phyloP scores from a whole-genome alignment of 2,888 invertebrate species.

The Platycheirus rosarum region DNA sequence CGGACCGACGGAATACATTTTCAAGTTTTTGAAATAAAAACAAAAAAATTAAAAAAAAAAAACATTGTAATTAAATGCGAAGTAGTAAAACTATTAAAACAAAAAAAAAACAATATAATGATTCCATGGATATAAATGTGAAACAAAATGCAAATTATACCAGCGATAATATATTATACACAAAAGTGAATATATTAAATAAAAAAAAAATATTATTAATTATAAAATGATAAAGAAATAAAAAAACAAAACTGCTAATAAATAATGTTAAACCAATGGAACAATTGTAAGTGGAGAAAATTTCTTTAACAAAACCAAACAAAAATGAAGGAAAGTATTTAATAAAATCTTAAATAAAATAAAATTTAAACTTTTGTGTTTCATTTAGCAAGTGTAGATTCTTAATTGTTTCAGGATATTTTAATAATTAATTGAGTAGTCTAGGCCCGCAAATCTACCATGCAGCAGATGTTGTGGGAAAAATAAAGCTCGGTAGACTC shows the following conservation, averaged over 20 bases:
- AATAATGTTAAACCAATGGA: slow-evolving; percentile 60
- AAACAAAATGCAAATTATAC: slow-evolving; percentile 73
- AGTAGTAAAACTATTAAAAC: slow-evolving; percentile 24
- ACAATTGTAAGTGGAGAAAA: slow-evolving; percentile 69
- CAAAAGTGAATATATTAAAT: slow-evolving; percentile 55
- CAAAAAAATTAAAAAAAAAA: slow-evolving; percentile 10
- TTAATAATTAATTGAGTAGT: no score
- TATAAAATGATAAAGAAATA: slow-evolving; percentile 16
- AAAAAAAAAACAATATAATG: slow-evolving; percentile 24
- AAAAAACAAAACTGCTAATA: slow-evolving; percentile 38
- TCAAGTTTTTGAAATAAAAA: slow-evolving; percentile 24
- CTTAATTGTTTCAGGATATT: no score
- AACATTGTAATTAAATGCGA: slow-evolving; percentile 49
- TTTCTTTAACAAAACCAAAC: slow-evolving; percentile 58
- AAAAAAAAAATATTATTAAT: slow-evolving; percentile 41
- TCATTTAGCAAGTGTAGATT: slow-evolving; percentile 8
- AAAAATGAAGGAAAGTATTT: slow-evolving; percentile 61
- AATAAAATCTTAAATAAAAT: slow-evolving; percentile 70
- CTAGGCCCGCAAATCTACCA: no score
- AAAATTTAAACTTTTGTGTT: slow-evolving; percentile 22
- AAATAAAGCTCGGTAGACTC: no score
- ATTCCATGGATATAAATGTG: slow-evolving; percentile 61
- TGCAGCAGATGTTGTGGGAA: no score
- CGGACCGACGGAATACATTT: slow-evolving; percentile 34
- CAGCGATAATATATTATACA: slow-evolving; percentile 74